A percentile compares a stretch with the other conserved stretches of the same genome.
These are phyloP conservation scores for Ladona fulva DNA, from an alignment of 1,140 invertebrate species.

Conservation along the genomic window DNA sequence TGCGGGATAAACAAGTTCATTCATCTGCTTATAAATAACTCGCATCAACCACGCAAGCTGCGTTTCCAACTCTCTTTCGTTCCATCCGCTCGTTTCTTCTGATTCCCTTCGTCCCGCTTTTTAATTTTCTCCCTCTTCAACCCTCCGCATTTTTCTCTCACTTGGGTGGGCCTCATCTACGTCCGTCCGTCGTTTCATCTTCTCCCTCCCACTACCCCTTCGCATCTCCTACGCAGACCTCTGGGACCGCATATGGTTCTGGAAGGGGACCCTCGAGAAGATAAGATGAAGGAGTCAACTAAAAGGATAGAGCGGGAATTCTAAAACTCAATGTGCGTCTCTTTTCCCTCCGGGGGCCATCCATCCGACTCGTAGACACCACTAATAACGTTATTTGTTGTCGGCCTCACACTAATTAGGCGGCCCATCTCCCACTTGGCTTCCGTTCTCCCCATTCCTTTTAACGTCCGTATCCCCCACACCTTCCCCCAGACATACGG, in stretches of 20 bases:
- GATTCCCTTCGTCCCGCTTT: neutral
- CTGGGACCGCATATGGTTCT: neutral
- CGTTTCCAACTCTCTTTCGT: no score
- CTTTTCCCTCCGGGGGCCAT: neutral
- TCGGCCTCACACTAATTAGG: neutral
- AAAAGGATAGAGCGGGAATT: no score
- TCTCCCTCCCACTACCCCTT: neutral
- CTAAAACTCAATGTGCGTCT: neutral
- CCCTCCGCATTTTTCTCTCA: neutral
- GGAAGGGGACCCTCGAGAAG: neutral
- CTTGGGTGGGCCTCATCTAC: neutral
- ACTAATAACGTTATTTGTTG: neutral
- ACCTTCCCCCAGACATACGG: neutral
- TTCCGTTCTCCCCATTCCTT: neutral
- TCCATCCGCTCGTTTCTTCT: neutral
- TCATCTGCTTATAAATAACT: no score
- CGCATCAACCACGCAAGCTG: no score
- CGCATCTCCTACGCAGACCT: neutral
- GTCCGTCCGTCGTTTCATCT: neutral
- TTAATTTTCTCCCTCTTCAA: neutral
- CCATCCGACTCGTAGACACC: neutral
- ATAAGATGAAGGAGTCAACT: no score
- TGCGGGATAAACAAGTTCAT: no score
- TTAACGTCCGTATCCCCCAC: neutral
- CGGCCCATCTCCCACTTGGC: neutral